Percentiles rank a stretch among this genome's conserved stretches.
Evolutionary conservation across 2,888 invertebrate genomes (phyloP).

Genomic region (Tetragonisca angustula): DNA sequence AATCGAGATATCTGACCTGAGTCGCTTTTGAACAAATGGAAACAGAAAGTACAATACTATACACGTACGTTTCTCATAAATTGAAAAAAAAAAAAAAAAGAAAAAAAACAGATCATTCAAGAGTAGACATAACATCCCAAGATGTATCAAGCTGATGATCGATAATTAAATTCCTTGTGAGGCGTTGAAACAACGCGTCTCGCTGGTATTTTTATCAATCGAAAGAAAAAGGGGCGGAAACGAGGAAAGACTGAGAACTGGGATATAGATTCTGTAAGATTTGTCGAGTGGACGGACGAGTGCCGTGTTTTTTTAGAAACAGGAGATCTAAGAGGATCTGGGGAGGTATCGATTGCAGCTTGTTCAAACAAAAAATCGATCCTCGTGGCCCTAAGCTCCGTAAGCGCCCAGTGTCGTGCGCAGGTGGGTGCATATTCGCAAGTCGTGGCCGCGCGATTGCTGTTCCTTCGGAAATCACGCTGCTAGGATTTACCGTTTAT

Average conservation of each 20-base stretch:
- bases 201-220: too few species aligned
- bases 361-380: neutral
- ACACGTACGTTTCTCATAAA: neutral
- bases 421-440: conserved; percentile 18
- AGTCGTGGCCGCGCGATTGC: conserved; percentile 21
- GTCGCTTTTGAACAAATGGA: neutral
- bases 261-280: neutral
- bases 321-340: neutral
- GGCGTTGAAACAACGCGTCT: too few species aligned
- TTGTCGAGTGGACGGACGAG: too few species aligned
- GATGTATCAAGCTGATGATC: neutral
- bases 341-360: neutral
- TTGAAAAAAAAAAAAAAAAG: neutral
- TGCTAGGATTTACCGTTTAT: conserved; percentile 75
- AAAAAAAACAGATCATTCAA: neutral
- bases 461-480: conserved; percentile 75
- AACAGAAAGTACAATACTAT: neutral
- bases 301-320: neutral
- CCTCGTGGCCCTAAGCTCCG: neutral
- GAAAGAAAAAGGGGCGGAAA: too few species aligned
- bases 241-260: too few species aligned
- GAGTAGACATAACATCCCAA: neutral
- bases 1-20: neutral
- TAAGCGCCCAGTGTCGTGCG: neutral
- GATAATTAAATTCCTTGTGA: neutral